phyloP scores from a whole-genome alignment of 2,888 invertebrate genomes.

The Drosophila villosipedis region DNA sequence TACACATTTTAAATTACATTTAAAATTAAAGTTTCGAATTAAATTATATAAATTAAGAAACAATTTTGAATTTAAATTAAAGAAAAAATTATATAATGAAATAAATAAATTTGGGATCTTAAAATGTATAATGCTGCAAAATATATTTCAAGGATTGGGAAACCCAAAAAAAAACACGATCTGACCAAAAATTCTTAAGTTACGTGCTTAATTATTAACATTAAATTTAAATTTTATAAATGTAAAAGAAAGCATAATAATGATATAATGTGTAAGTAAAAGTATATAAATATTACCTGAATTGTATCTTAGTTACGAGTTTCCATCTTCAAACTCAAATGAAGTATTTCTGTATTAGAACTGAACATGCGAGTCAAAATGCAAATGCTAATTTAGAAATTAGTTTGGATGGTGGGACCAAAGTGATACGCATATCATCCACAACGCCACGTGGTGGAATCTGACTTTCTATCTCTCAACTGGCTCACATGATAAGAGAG shows the following conservation, averaged over 20 bases:
- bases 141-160: no score
- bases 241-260: not conserved
- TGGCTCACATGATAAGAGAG: conserved; percentile 8
- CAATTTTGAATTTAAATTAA: no score
- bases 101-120: no score
- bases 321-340: not conserved
- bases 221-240: no score
- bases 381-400: not conserved
- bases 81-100: no score
- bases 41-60: not conserved
- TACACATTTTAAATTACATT: not conserved
- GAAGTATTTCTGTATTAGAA: not conserved
- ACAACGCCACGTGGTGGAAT: conserved; percentile 78
- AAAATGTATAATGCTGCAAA: no score
- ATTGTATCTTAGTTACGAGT: not conserved
- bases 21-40: not conserved
- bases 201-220: no score
- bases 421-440: conserved; percentile 15
- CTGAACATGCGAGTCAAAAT: not conserved
- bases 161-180: not conserved
- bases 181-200: no score
- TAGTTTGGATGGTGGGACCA: not conserved
- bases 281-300: not conserved
- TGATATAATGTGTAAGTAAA: not conserved
- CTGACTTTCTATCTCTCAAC: conserved; percentile 39